phyloP scores from a whole-genome alignment of 2,888 invertebrate species.

The Caenorhabditis afra region DNA sequence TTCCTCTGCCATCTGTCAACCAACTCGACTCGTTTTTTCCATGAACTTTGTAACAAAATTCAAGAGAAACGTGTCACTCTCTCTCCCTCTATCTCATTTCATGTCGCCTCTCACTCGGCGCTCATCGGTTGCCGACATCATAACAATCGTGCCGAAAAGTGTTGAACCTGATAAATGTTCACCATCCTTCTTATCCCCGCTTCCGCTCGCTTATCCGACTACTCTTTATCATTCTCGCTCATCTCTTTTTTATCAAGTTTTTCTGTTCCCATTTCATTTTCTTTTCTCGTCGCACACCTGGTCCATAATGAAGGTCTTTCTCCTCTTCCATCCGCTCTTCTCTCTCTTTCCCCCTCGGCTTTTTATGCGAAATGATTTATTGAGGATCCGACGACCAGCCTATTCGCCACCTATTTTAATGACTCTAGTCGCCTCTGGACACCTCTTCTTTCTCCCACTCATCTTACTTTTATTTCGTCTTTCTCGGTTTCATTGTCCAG shows the following conservation, averaged over 20 bases:
- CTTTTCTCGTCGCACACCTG: conserved; percentile 10
- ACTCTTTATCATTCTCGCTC: conserved; percentile 19
- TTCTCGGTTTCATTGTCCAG: too few species aligned
- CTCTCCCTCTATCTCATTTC: conserved; percentile 19
- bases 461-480: conserved; percentile 30
- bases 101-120: conserved; percentile 10
- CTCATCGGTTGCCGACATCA: background rate
- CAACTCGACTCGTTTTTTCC: conserved; percentile 33
- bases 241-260: conserved; percentile 7
- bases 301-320: conserved; percentile 11
- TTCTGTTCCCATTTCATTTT: conserved; percentile 6
- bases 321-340: background rate
- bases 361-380: conserved; percentile 30
- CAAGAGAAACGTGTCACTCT: conserved; percentile 21
- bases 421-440: conserved; percentile 33
- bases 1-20: conserved; percentile 5
- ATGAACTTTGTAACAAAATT: conserved; percentile 41
- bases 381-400: conserved; percentile 38
- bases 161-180: conserved; percentile 33
- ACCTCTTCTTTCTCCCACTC: background rate
- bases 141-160: conserved; percentile 10
- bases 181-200: conserved; percentile 15
- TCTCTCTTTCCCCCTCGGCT: background rate
- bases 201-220: conserved; percentile 16
- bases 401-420: conserved; percentile 33